Conservation (phyloP, 2,888 invertebrate genomes). For the Ichneumoninae sp. region DNA sequence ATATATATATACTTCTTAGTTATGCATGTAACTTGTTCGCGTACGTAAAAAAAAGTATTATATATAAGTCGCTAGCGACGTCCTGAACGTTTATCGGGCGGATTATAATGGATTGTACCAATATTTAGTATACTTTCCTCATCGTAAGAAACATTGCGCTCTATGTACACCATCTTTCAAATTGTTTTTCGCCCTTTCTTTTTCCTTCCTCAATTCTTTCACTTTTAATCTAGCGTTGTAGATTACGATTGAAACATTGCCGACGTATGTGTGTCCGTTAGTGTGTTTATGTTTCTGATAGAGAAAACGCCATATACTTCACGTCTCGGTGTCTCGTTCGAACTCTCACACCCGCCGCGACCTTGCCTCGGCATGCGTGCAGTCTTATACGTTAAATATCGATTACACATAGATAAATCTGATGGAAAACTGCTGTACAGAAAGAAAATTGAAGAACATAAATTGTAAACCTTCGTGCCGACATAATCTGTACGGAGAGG, state of each 20-base stretch:
- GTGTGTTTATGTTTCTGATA: slow-evolving; percentile 20
- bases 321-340: neutral
- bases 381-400: slow-evolving; percentile 60
- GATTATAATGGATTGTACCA: slow-evolving; percentile 72
- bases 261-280: neutral
- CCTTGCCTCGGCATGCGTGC: slow-evolving; percentile 12
- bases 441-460: slow-evolving; percentile 21
- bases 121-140: slow-evolving; percentile 59
- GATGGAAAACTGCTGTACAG: slow-evolving; percentile 45
- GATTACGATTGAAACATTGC: slow-evolving; percentile 29
- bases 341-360: slow-evolving; percentile 16
- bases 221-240: neutral
- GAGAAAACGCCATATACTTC: slow-evolving; percentile 3
- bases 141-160: slow-evolving; percentile 62
- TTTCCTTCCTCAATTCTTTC: slow-evolving; percentile 12
- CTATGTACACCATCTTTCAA: slow-evolving; percentile 55
- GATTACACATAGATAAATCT: slow-evolving; percentile 27
- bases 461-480: slow-evolving; percentile 30
- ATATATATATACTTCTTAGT: slow-evolving; percentile 20
- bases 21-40: slow-evolving; percentile 28
- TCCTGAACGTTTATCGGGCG: slow-evolving; percentile 71
- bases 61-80: slow-evolving; percentile 54
- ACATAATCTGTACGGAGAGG: slow-evolving; percentile 29
- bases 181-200: neutral
- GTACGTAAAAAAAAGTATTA: slow-evolving; percentile 31